Conservation (phyloP, 2,797 vertebrate genomes). For the Muscicapa striata region DNA sequence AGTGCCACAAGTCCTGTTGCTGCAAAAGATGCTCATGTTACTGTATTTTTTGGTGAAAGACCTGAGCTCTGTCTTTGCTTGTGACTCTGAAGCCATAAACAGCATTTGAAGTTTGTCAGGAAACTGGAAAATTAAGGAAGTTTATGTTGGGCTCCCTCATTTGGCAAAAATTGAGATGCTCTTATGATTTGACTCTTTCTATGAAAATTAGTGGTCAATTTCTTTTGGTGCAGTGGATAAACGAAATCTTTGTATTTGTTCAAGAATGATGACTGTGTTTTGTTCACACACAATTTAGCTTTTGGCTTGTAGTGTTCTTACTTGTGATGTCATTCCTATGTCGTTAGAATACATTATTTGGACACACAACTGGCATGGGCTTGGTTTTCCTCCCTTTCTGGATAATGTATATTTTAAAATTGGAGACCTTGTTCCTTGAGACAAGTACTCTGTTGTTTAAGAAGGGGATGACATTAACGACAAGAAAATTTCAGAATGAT, state of each 20-base stretch:
- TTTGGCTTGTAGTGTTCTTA: neutral
- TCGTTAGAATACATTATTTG: neutral
- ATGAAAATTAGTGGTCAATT: neutral
- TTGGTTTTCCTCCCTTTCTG: neutral
- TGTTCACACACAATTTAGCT: neutral
- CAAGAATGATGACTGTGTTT: neutral
- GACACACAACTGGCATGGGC: neutral
- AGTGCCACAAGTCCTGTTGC: slow-evolving; percentile 17
- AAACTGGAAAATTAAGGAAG: neutral
- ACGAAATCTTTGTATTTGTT: neutral
- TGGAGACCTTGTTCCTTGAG: neutral
- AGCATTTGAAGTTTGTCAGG: neutral
- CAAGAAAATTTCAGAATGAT: neutral
- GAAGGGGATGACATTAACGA: neutral
- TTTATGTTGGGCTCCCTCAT: neutral
- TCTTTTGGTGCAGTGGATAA: neutral
- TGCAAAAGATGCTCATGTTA: neutral
- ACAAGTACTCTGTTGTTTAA: neutral
- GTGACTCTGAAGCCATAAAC: slow-evolving; percentile 33
- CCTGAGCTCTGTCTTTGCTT: slow-evolving; percentile 5
- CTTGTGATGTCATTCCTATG: neutral
- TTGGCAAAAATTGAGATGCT: neutral
- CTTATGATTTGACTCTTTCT: neutral
- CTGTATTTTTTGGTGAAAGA: neutral
- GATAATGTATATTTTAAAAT: neutral